These are phyloP conservation scores for Sebastes goodei DNA, from an alignment of 2,797 vertebrate species.

Conservation along the genomic window DNA sequence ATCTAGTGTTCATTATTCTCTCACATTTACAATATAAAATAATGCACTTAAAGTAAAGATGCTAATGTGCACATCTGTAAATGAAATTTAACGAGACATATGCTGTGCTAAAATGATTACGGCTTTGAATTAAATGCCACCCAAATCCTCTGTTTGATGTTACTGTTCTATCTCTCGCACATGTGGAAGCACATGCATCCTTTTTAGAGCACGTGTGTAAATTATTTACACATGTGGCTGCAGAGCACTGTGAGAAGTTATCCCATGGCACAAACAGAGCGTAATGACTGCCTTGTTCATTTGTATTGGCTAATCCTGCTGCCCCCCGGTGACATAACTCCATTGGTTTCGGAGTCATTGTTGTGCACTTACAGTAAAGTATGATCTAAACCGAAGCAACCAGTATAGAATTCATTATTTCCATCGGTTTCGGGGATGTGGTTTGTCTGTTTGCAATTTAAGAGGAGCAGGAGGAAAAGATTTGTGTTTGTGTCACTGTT, in stretches of 20 bases:
- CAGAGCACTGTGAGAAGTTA: not conserved
- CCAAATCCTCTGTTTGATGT: not conserved
- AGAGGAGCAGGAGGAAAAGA: not conserved
- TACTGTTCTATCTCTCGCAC: not conserved
- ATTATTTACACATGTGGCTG: not conserved
- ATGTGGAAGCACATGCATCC: not conserved
- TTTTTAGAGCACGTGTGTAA: not conserved
- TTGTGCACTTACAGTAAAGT: not conserved
- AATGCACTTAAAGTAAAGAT: not conserved
- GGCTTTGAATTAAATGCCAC: not conserved
- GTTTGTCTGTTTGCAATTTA: slow-evolving; percentile 17
- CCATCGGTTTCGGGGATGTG: not conserved
- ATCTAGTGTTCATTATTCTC: not conserved
- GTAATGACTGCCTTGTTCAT: not conserved
- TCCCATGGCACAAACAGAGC: not conserved
- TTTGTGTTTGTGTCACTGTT: not conserved
- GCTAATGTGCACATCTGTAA: not conserved
- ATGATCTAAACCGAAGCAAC: not conserved
- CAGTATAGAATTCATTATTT: not conserved
- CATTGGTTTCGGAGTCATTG: not conserved
- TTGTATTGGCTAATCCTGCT: not conserved
- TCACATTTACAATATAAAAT: not conserved
- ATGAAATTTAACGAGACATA: not conserved
- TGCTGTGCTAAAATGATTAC: not conserved
- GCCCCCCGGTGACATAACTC: not conserved